phyloP scores from a whole-genome alignment of 2,888 invertebrate species.

The Campoletis raptor region DNA sequence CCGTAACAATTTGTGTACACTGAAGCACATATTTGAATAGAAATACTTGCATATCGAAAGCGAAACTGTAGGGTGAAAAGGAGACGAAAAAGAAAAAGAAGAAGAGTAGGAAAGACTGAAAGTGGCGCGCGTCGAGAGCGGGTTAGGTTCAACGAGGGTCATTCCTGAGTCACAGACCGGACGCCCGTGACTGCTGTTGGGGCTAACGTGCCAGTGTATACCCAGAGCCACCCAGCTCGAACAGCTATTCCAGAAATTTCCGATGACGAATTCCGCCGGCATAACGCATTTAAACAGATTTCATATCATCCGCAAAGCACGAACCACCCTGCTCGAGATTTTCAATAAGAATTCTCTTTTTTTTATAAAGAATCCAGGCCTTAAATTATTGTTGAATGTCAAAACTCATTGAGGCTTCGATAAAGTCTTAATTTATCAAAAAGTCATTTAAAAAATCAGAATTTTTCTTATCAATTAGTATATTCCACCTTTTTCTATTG shows the following conservation, averaged over 20 bases:
- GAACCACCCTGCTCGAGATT: not conserved
- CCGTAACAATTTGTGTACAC: not conserved
- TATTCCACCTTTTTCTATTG: too few species aligned
- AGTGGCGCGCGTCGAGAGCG: slow-evolving; percentile 66
- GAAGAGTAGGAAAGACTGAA: slow-evolving; percentile 59
- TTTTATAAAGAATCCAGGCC: not conserved
- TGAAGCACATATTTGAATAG: slow-evolving; percentile 23
- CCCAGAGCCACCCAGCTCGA: slow-evolving; percentile 42
- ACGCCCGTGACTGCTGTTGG: slow-evolving; percentile 72
- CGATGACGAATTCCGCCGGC: slow-evolving; percentile 80
- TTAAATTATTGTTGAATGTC: too few species aligned
- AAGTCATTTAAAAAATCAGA: too few species aligned
- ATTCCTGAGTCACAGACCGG: slow-evolving; percentile 83
- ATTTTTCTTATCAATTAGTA: too few species aligned
- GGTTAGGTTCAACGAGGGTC: slow-evolving; percentile 82
- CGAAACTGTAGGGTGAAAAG: slow-evolving; percentile 40
- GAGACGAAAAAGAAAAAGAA: slow-evolving; percentile 51
- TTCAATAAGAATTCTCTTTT: not conserved
- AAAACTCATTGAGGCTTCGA: too few species aligned
- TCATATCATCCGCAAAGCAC: slow-evolving; percentile 4
- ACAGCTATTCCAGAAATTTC: slow-evolving; percentile 79
- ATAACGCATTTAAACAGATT: slow-evolving; percentile 44
- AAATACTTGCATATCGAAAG: slow-evolving; percentile 12
- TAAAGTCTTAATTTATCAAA: too few species aligned
- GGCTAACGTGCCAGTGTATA: slow-evolving; percentile 57